These are phyloP conservation scores for Onychomys torridus DNA, from an alignment of 2,797 vertebrate genomes.

Conservation along the genomic window DNA sequence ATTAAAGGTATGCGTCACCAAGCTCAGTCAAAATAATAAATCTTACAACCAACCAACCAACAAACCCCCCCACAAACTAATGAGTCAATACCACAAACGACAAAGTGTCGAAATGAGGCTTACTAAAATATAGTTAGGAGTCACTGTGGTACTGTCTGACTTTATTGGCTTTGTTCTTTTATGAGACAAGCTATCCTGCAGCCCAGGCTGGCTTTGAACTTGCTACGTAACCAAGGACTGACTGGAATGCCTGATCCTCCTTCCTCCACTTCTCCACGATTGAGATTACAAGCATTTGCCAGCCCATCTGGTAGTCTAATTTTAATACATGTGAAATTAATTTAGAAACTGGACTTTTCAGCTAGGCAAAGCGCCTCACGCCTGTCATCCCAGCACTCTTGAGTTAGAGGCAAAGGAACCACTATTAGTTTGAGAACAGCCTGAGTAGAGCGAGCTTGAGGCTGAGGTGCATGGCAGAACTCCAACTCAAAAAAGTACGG, in stretches of 20 bases:
- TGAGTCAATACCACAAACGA: conserved; percentile 41
- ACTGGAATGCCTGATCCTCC: neutral
- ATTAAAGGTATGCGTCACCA: too few species aligned
- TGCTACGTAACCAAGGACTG: neutral
- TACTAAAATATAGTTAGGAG: conserved; percentile 37
- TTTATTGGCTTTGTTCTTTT: neutral
- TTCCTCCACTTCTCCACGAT: neutral
- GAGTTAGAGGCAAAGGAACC: neutral
- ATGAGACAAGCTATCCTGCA: too few species aligned
- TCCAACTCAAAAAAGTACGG: neutral
- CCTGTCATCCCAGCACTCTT: neutral
- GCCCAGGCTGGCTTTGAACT: neutral
- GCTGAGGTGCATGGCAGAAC: neutral
- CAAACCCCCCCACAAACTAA: too few species aligned
- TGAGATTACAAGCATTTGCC: neutral
- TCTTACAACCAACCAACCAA: too few species aligned
- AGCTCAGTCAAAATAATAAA: too few species aligned
- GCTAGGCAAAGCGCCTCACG: neutral
- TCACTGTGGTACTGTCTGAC: conserved; percentile 4
- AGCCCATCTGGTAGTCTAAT: neutral
- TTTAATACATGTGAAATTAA: conserved; percentile 57
- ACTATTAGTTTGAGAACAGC: neutral
- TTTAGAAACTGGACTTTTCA: conserved; percentile 54
- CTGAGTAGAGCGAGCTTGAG: neutral
- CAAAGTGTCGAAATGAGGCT: conserved; percentile 19